Conservation (phyloP, 2,797 vertebrate genomes). For the Myotis planiceps region DNA sequence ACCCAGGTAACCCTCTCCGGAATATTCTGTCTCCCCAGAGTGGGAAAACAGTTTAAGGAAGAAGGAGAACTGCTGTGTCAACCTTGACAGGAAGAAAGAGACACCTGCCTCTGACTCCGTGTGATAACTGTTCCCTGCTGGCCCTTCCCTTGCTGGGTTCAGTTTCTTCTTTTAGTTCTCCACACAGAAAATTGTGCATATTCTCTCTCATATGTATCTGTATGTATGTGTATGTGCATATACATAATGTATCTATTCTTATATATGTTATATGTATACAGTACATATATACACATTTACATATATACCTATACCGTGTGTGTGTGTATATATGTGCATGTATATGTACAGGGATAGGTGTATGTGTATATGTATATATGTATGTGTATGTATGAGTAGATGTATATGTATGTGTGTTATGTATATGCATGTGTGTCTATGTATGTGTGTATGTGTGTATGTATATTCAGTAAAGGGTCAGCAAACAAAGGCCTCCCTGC, state of each 20-base stretch:
- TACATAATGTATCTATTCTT: neutral
- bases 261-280: too few relatives aligned
- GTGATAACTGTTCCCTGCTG: neutral
- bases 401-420: neutral
- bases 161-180: neutral
- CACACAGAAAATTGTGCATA: neutral
- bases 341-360: too few relatives aligned
- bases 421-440: too few relatives aligned
- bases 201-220: neutral
- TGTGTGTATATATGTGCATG: too few relatives aligned
- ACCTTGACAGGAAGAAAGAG: neutral
- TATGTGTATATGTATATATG: too few relatives aligned
- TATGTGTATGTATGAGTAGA: neutral
- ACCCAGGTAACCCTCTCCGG: neutral
- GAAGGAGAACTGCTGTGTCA: neutral
- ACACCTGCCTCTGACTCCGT: neutral
- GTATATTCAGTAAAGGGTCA: neutral
- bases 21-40: neutral
- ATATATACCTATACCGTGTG: too few relatives aligned
- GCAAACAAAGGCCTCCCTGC: neutral
- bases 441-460: neutral
- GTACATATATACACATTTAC: too few relatives aligned
- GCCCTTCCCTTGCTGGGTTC: neutral
- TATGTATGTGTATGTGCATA: neutral
- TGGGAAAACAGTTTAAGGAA: slow-evolving; percentile 24